Conservation (phyloP, 2,113 vertebrate species). For the Clarias magur region DNA sequence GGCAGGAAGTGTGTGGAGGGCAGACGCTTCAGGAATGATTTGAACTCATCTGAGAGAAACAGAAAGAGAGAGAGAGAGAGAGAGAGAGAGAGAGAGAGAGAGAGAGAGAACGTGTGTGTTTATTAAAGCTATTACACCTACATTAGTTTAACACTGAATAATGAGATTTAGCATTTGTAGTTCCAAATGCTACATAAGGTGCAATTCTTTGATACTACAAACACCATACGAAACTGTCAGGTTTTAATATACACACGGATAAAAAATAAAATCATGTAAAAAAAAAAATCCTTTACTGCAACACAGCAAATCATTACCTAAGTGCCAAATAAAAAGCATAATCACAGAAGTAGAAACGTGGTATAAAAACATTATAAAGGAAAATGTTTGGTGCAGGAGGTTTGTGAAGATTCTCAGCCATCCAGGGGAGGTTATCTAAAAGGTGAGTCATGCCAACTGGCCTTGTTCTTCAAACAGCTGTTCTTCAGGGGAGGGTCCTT, state of each 20-base stretch:
- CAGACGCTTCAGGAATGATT: conserved; percentile 95
- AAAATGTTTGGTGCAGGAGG: too few species aligned
- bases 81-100: conserved; percentile 7
- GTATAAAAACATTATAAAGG: too few species aligned
- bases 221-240: not conserved
- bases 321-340: not conserved
- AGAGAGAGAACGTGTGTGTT: not conserved
- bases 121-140: not conserved
- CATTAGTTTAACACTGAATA: conserved; percentile 9
- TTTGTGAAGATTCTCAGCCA: too few species aligned
- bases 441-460: too few species aligned
- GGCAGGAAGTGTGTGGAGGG: conserved; percentile 96
- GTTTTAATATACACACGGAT: not conserved
- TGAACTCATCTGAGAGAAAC: conserved; percentile 87
- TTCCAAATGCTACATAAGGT: not conserved
- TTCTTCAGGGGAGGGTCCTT: too few species aligned
- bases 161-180: not conserved
- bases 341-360: too few species aligned
- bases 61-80: not conserved
- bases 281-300: not conserved
- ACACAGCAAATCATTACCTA: not conserved
- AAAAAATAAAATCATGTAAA: too few species aligned
- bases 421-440: too few species aligned
- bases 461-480: too few species aligned
- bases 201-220: not conserved